phyloP scores from a whole-genome alignment of 2,888 invertebrate species.

The Leptothorax acervorum region DNA sequence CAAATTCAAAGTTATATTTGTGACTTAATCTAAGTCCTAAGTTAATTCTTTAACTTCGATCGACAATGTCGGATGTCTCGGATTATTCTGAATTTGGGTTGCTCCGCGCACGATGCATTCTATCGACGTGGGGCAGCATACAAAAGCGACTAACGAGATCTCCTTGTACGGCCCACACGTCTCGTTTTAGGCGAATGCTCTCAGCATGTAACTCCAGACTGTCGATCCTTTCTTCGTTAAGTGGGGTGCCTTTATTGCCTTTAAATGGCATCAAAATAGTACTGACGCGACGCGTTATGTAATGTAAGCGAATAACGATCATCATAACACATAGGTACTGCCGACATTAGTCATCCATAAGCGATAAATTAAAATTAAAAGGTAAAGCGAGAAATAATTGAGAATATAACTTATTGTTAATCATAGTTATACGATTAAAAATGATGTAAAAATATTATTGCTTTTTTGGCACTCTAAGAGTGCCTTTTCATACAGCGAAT shows the following conservation, averaged over 20 bases:
- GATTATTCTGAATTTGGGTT: slow-evolving; percentile 20
- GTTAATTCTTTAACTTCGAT: background rate
- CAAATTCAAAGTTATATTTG: background rate
- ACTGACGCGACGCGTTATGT: slow-evolving; percentile 8
- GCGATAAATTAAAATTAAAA: background rate
- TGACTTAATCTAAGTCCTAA: background rate
- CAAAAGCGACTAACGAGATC: slow-evolving; percentile 46
- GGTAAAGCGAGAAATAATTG: background rate
- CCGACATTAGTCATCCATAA: background rate
- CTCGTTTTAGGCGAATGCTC: slow-evolving; percentile 37
- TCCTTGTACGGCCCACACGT: slow-evolving; percentile 40
- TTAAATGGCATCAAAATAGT: slow-evolving; percentile 46
- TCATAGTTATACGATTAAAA: background rate
- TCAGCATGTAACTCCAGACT: slow-evolving; percentile 17
- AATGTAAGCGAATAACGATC: slow-evolving; percentile 2
- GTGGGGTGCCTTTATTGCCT: slow-evolving; percentile 44
- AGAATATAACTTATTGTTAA: background rate
- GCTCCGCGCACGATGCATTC: slow-evolving; percentile 8
- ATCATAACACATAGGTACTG: background rate
- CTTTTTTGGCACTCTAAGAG: no score
- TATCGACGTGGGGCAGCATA: slow-evolving; percentile 20
- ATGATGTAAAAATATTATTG: background rate
- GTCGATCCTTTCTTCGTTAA: slow-evolving; percentile 42
- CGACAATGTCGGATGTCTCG: background rate
- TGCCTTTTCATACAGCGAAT: no score